phyloP scores from a whole-genome alignment of 2,113 vertebrate species.

The Orcinus orca region DNA sequence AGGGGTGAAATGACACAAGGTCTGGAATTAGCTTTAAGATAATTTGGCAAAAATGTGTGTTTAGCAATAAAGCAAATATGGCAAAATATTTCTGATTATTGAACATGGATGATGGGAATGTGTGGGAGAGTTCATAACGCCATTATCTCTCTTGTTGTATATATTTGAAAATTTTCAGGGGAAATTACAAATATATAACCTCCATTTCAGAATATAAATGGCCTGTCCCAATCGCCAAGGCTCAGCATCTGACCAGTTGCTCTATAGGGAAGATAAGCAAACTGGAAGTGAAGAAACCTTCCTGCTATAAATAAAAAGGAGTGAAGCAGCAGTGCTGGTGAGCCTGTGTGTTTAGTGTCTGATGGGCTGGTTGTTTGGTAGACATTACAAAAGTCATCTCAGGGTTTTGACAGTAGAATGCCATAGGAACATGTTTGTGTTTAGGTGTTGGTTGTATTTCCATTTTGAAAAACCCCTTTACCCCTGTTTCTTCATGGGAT shows the following conservation, averaged over 20 bases:
- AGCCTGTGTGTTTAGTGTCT: background rate
- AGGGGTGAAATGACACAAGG: background rate
- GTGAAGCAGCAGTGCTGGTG: background rate
- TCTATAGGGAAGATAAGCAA: background rate
- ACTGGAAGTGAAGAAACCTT: background rate
- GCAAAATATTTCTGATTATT: background rate
- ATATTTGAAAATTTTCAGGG: background rate
- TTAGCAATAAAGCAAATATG: background rate
- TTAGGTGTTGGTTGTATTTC: background rate
- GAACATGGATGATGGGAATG: background rate
- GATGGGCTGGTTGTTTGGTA: background rate
- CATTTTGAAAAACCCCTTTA: background rate
- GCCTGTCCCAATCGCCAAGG: background rate
- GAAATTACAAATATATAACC: background rate
- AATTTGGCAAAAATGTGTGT: background rate
- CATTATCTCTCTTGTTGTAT: background rate
- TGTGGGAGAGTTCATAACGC: background rate
- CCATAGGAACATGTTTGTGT: background rate
- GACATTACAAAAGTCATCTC: background rate
- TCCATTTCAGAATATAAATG: background rate
- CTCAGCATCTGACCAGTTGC: background rate
- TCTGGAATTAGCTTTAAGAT: background rate
- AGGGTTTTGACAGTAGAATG: background rate
- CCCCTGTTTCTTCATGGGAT: background rate
- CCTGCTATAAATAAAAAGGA: background rate